Evolutionary conservation across 2,113 vertebrate genomes (phyloP), one percentile per base, ranked within the genome.

Genomic region (Ciconia boyciana): DNA sequence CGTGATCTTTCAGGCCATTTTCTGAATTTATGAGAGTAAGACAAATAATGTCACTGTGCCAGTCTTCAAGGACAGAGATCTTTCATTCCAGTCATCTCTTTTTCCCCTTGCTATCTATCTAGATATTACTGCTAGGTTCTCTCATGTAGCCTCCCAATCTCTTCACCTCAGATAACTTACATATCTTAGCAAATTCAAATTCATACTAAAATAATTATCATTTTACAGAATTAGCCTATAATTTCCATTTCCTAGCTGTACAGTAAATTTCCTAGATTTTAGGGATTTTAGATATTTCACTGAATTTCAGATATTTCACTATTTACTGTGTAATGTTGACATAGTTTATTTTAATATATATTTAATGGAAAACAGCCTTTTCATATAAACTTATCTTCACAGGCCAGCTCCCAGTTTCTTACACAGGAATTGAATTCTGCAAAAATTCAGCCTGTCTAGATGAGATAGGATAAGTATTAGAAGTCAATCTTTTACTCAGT

Each of bases 101-200:
- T 46, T 9, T 25, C 17, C 39, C 36, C 19, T 74, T 74, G 6
- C 25, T 81, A 3, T 44, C 6, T 26, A 31, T 77, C 36, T 70
- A 60, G 44, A 0, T 41, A 32, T 68, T 71, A 52, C 20, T 83
- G 22, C 52, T 62, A 20, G 10, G 10, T 49, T 92, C 21, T 68
- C 21, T 68, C 0, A 0, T 31, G 52, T n/a, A 68, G 51, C 14
- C 16, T 72, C 32, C 44, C 32, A 28, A 0, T 31, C 9, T 15
- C 28, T 43, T 69, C 13, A 80, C 11, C 22, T 77, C 39, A 48
- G 18, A 4, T 43, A 22, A 2, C 48, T 54, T 61, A 7, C 5
- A 1, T 51, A 10, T 39, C 31, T 57, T 62, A 17, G 5, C 6
- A 51, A 43, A 84, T 51, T 9, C 64, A 29, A 92, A 43, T 65